Evolutionary conservation across 1,140 invertebrate species (phyloP).

Genomic region (Hypothenemus hampei): DNA sequence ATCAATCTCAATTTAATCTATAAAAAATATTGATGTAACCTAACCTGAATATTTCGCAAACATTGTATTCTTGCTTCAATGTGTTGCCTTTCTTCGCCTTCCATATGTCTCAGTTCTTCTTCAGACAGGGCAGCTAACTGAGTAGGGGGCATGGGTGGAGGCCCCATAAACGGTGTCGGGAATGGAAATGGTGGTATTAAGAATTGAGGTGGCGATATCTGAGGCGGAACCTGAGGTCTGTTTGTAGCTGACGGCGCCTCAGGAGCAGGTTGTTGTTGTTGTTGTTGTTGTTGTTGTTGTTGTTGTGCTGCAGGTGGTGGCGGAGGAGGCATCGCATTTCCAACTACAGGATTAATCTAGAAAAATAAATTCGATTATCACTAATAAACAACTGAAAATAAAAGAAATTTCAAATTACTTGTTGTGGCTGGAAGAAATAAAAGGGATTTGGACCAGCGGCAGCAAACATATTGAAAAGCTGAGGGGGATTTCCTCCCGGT

Average conservation of each 20-base stretch:
- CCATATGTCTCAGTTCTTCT: conserved; percentile 83
- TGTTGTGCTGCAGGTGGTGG: background rate
- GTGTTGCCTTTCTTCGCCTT: conserved; percentile 78
- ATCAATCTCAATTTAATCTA: background rate
- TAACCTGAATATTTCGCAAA: conserved; percentile 73
- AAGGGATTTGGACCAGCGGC: conserved; percentile 39
- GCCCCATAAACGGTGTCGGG: conserved; percentile 51
- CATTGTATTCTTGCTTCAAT: conserved; percentile 85
- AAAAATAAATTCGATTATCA: background rate
- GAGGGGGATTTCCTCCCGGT: conserved; percentile 24
- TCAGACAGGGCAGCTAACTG: conserved; percentile 69
- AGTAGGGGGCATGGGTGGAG: conserved; percentile 70
- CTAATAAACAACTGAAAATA: no score
- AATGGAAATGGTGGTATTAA: conserved; percentile 52
- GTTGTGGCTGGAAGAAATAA: conserved; percentile 28
- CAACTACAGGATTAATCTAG: conserved; percentile 3
- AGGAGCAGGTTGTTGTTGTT: background rate
- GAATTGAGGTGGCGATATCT: conserved; percentile 16
- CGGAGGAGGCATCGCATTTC: background rate
- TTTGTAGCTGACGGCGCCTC: background rate
- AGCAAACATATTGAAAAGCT: conserved; percentile 32
- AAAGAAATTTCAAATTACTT: no score
- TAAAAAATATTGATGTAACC: background rate
- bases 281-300: no score
- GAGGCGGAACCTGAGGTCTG: conserved; percentile 1